Evolutionary conservation across 2,888 invertebrate species (phyloP), one percentile per base, ranked within the genome.

Genomic region (Morinoia aosen): DNA sequence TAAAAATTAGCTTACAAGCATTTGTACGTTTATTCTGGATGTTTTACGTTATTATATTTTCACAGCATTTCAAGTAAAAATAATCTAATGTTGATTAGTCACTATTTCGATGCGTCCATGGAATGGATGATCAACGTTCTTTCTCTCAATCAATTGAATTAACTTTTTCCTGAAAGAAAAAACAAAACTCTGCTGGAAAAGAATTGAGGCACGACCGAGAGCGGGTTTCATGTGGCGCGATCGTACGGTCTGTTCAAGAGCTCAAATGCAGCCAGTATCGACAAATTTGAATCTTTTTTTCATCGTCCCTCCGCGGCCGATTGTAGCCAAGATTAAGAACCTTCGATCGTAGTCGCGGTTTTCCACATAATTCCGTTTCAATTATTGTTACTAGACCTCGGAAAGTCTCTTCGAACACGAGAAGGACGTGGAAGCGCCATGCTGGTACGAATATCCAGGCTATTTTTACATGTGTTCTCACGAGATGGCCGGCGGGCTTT

Each of bases 281-380:
- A 40, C 90, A 90, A 90, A 90, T 90, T 90, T 90, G 93, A 93
- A 93, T 93, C 93, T 93, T 93, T 48, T 48, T 93, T 56, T 33
- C 93, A 93, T 57, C 57, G 93, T 93, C 93, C 57, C n/a, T 57
- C 56, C 56, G 57, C 93, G 12, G 33, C 93, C 48, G 93, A 93
- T 93, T 33, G 57, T 48, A 11, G 33, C 19, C 56, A 57, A 93
- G 57, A 93, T 93, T 93, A 93, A 48, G 33, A 48, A 33, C 40
- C 90, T 93, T 93, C 57, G 93, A 93, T 93, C 58, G 93, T 33
- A 93, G 93, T 93, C 93, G 93, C 57, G 93, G 93, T 93, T 33
- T 93, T 93, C 57, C 57, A 56, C 25, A 93, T 57, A 57, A 93
- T 56, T 93, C 33, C 56, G 57, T 57, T 93, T 93, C 93, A 93